These are phyloP conservation scores for Epizoanthus fatuus DNA, from an alignment of 92 coral and sea anemone species.

Conservation along the genomic window DNA sequence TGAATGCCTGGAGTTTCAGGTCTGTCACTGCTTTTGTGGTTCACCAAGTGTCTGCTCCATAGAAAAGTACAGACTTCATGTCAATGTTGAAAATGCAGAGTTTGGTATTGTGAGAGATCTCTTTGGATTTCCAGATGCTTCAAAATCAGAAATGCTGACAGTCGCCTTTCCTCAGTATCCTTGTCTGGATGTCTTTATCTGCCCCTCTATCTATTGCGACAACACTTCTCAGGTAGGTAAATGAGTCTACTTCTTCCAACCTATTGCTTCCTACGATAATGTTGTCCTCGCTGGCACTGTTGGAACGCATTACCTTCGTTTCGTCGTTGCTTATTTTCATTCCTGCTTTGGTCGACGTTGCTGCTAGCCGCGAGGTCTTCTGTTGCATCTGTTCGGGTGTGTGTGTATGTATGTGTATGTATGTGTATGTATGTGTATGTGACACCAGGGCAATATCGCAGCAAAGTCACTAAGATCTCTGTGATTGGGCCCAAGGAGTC, in stretches of 20 bases:
- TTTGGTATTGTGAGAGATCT: not conserved
- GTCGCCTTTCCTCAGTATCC: not conserved
- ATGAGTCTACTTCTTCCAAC: not conserved
- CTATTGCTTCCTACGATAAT: not conserved
- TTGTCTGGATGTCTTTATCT: not conserved
- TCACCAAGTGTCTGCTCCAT: not conserved
- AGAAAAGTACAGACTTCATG: not conserved
- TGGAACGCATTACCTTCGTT: no score
- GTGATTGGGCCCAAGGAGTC: not conserved
- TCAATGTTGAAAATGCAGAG: not conserved
- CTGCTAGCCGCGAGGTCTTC: no score
- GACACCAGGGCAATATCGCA: not conserved
- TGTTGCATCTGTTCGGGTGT: no score
- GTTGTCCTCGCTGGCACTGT: no score
- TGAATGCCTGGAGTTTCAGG: not conserved
- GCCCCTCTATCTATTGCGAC: not conserved
- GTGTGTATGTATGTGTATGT: not conserved
- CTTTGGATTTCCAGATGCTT: not conserved
- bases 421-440: not conserved
- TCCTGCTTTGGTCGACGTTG: not conserved
- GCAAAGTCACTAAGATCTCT: not conserved
- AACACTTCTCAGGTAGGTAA: not conserved
- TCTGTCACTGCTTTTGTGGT: not conserved
- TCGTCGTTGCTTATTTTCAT: no score
- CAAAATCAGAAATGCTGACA: not conserved